A percentile compares a stretch with the other conserved stretches of the same genome.
phyloP scores from a whole-genome alignment of 30 jellyfish, hydroid and myxozoan genomes.

The Cassiopea andromeda region DNA sequence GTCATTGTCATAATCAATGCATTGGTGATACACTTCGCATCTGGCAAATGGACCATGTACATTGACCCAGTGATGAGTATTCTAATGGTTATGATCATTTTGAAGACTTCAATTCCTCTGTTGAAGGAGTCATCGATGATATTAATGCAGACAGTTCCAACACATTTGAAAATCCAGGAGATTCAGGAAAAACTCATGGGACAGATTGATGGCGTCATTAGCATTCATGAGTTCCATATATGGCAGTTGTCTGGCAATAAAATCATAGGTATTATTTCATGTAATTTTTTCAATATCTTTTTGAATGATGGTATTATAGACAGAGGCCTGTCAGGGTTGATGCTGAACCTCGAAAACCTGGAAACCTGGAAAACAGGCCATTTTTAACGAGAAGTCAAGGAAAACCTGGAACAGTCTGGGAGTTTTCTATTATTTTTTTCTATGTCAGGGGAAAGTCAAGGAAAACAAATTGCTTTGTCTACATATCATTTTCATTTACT shows the following conservation, averaged over 20 bases:
- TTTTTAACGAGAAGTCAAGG: no score
- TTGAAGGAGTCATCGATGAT: slow-evolving; percentile 86
- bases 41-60: slow-evolving; percentile 75
- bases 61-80: slow-evolving; percentile 88
- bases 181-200: slow-evolving; percentile 92
- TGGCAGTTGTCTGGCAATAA: slow-evolving; percentile 98
- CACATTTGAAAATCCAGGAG: slow-evolving; percentile 94
- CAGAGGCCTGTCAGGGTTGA: no score
- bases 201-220: slow-evolving; percentile 80
- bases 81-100: slow-evolving; percentile 71
- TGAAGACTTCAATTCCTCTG: slow-evolving; percentile 93
- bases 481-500: no score
- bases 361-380: no score
- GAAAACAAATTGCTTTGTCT: no score
- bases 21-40: slow-evolving; percentile 41
- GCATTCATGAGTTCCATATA: slow-evolving; percentile 93
- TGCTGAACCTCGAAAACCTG: no score
- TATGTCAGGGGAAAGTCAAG: no score
- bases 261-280: slow-evolving; percentile 59
- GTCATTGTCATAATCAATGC: slow-evolving; percentile 86
- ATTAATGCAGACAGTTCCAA: slow-evolving; percentile 97
- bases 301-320: no score
- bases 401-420: no score
- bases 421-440: no score
- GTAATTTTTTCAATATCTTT: no score